These are phyloP conservation scores for Drosophila repleta DNA, from an alignment of 1,140 invertebrate species.

Conservation along the genomic window DNA sequence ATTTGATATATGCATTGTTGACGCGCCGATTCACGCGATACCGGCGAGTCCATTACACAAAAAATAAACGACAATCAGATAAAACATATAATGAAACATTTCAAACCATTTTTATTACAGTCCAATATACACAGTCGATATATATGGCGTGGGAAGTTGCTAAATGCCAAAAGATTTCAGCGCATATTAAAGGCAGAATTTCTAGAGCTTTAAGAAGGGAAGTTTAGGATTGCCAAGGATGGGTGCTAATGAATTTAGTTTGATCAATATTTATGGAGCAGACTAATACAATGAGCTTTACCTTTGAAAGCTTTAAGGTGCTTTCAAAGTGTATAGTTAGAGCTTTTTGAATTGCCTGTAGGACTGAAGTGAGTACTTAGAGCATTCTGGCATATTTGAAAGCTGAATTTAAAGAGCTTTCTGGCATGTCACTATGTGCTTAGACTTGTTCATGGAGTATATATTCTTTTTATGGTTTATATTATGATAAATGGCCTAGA, in stretches of 20 bases:
- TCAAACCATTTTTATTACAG: slow-evolving; percentile 23
- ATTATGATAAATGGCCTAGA: no score
- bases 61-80: slow-evolving; percentile 45
- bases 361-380: no score
- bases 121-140: slow-evolving; percentile 5
- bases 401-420: not conserved
- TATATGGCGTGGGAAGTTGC: slow-evolving; percentile 24
- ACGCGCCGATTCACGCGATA: slow-evolving; percentile 23
- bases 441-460: no score
- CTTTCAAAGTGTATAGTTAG: not conserved
- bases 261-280: not conserved
- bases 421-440: no score
- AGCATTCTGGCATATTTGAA: no score
- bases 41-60: slow-evolving; percentile 18
- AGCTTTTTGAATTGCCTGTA: no score
- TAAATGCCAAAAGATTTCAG: slow-evolving; percentile 3
- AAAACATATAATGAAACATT: slow-evolving; percentile 35
- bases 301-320: not conserved
- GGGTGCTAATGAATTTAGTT: not conserved
- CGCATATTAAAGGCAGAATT: not conserved
- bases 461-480: no score
- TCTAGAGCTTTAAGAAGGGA: not conserved
- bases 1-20: slow-evolving; percentile 37
- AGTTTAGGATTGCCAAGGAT: not conserved
- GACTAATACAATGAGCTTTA: no score